Conservation (phyloP, 1,140 invertebrate species). For the Scaptomyza pallida region DNA sequence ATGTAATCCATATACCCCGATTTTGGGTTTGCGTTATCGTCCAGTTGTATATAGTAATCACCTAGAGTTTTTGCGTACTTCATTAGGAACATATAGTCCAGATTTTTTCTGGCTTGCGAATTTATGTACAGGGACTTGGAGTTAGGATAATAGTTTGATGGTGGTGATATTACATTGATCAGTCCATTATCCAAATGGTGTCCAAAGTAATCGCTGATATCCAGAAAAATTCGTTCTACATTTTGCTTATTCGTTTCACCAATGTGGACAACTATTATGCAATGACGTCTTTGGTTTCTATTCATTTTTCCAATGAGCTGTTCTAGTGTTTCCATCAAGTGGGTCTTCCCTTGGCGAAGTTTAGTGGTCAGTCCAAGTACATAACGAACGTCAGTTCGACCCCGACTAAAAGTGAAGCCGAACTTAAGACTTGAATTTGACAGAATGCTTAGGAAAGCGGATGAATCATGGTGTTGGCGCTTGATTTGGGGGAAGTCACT, state of each 20-base stretch:
- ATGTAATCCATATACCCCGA: slow-evolving; percentile 38
- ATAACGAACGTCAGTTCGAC: slow-evolving; percentile 19
- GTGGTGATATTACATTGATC: slow-evolving; percentile 47
- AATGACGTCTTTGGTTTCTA: not conserved
- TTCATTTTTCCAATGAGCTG: slow-evolving; percentile 31
- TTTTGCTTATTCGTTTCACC: slow-evolving; percentile 27
- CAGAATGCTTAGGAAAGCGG: too few species aligned
- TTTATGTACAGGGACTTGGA: slow-evolving; percentile 3
- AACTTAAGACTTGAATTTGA: not conserved
- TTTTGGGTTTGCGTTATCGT: slow-evolving; percentile 34
- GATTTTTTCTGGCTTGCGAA: slow-evolving; percentile 42
- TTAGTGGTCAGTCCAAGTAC: slow-evolving; percentile 53
- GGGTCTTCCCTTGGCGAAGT: not conserved
- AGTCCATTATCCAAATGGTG: slow-evolving; percentile 28
- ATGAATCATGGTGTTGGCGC: not conserved
- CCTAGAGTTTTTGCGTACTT: slow-evolving; percentile 40
- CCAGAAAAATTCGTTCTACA: slow-evolving; percentile 19
- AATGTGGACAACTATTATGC: slow-evolving; percentile 47
- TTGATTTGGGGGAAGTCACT: too few species aligned
- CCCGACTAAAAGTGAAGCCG: slow-evolving; percentile 1
- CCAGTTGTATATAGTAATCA: slow-evolving; percentile 48
- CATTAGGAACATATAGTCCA: slow-evolving; percentile 55
- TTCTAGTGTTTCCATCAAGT: slow-evolving; percentile 24
- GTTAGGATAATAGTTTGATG: slow-evolving; percentile 43
- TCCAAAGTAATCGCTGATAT: not conserved